A percentile compares a stretch with the other conserved stretches of the same genome.
phyloP scores from a whole-genome alignment of 2,113 vertebrate genomes.

The Siphamia tubifer region DNA sequence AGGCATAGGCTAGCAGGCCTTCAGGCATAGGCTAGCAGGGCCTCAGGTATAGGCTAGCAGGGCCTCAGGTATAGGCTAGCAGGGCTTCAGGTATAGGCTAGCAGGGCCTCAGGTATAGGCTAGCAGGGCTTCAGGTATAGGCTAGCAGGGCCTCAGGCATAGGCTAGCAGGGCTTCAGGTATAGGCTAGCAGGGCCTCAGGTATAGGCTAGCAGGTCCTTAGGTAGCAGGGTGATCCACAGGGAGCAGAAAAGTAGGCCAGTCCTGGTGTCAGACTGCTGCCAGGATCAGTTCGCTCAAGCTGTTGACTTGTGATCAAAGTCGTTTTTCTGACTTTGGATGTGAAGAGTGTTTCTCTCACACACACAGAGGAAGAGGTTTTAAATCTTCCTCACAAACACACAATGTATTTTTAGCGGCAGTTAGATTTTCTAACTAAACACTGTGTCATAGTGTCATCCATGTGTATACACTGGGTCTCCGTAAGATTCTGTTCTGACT shows the following conservation, averaged over 20 bases:
- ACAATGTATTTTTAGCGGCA: constrained; percentile 46
- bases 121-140: constrained; percentile 44
- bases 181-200: constrained; percentile 37
- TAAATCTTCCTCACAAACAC: constrained; percentile 24
- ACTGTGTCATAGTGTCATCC: constrained; percentile 17
- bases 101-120: constrained; percentile 42
- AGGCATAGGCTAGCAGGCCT: constrained; percentile 45
- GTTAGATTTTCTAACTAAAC: constrained; percentile 34
- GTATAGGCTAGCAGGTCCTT: constrained; percentile 35
- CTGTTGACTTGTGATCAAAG: constrained; percentile 67
- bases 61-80: constrained; percentile 45
- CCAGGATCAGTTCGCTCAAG: constrained; percentile 55
- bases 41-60: constrained; percentile 45
- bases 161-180: too few species aligned
- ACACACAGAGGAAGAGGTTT: constrained; percentile 28
- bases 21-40: constrained; percentile 45
- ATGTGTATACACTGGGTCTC: neutral
- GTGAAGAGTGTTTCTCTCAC: constrained; percentile 41
- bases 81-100: constrained; percentile 46
- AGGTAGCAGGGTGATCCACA: constrained; percentile 62
- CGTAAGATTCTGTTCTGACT: constrained; percentile 12
- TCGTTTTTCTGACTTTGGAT: constrained; percentile 48
- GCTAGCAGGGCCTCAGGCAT: constrained; percentile 25
- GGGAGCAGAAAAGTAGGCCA: constrained; percentile 70
- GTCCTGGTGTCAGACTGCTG: constrained; percentile 56